These are phyloP conservation scores for Mormyrus lacerda DNA, from an alignment of 2,113 vertebrate species.

Conservation along the genomic window DNA sequence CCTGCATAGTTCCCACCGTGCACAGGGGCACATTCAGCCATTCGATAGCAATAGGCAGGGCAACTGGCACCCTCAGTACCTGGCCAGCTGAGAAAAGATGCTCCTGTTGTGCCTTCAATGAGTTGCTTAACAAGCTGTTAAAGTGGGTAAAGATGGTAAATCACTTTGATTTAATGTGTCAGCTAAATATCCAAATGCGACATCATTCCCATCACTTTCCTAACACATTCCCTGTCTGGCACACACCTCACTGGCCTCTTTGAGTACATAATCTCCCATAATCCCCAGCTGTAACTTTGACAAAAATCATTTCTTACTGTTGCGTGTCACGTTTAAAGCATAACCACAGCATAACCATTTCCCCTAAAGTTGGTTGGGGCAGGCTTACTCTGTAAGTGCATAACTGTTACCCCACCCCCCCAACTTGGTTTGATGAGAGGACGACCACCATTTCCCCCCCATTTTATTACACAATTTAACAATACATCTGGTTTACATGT, in stretches of 20 bases:
- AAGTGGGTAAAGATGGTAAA: neutral
- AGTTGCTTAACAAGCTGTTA: neutral
- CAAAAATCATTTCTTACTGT: neutral
- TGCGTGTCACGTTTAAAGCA: neutral
- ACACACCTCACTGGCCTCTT: neutral
- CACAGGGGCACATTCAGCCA: neutral
- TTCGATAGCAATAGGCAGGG: neutral
- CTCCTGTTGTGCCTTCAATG: neutral
- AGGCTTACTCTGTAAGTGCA: neutral
- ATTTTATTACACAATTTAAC: neutral
- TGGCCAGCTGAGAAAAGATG: neutral
- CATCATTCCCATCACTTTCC: neutral
- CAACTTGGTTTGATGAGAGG: neutral
- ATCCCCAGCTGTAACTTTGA: neutral
- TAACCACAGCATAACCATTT: neutral
- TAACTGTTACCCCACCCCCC: neutral
- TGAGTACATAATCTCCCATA: neutral
- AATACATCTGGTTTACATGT: neutral
- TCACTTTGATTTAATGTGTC: neutral
- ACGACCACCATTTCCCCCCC: neutral
- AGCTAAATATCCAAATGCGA: neutral
- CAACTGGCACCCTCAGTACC: neutral
- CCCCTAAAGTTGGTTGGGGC: neutral
- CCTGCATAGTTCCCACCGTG: neutral
- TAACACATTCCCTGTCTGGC: neutral